Evolutionary conservation across 2,888 invertebrate species (phyloP), one percentile per base, ranked within the genome.

Genomic region (Metellina segmentata): DNA sequence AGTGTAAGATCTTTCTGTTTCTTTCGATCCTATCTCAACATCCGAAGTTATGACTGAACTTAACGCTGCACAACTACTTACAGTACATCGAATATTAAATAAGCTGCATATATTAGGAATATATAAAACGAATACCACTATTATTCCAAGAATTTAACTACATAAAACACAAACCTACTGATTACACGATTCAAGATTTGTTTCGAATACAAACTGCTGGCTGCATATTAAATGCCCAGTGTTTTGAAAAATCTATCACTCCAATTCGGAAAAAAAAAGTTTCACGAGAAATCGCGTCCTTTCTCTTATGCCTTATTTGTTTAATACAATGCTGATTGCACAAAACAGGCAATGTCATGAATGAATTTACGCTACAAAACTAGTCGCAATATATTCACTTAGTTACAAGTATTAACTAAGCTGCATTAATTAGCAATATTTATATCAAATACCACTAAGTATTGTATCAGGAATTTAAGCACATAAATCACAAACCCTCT

Each of bases 271-370:
- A n/a, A 61, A 61, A 61, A 79, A 79, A 61, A 61, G 71, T 85
- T 79, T 77, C 53, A 61, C 61, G 53, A 72, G 20, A 70, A 90
- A 77, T 83, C 74, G 71, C 48, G 61, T 52, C 79, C 34, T 34
- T 34, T 34, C 34, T 4, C 34, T 34, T 34, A 34, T 34, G 85
- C 75, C 49, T 77, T 77, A 85, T 85, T 78, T 19, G 86, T 78
- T 52, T 78, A 86, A 78, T 86, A 52, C 78, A 51, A n/a, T 72
- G 78, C 75, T 90, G 89, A 90, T 90, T 90, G 79, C 85, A 79
- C 89, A 85, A 90, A 90, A 79, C 85, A 90, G 89, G 89, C 85
- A 90, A 90, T n/a, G 83, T 52, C 79, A n/a, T n/a, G 34, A 34
- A 34, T 34, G 34, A 34, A 34, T 34, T 34, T 34, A 34, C 34